These are phyloP conservation scores for Peromyscus maniculatus DNA, from an alignment of 2,113 vertebrate species.

Conservation along the genomic window DNA sequence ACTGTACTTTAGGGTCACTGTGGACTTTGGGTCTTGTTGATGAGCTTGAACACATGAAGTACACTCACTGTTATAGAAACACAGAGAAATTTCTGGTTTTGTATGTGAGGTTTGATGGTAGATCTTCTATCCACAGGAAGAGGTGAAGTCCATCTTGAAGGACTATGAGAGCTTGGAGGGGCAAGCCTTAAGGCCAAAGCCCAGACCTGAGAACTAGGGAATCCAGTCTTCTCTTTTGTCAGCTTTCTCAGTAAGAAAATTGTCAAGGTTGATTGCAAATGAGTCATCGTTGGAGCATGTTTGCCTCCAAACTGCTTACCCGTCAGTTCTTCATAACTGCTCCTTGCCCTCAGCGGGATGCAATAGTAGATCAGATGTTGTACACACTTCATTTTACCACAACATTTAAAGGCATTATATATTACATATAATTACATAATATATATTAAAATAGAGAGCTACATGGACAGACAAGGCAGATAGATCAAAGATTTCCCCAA, in stretches of 20 bases:
- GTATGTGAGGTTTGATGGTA: neutral
- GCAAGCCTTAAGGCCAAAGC: constrained; percentile 62
- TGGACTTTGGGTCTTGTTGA: constrained; percentile 7
- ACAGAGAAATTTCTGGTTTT: constrained; percentile 18
- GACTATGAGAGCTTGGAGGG: constrained; percentile 36
- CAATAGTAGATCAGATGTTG: constrained; percentile 74
- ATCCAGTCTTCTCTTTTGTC: constrained; percentile 63
- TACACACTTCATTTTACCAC: constrained; percentile 35
- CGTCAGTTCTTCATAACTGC: constrained; percentile 80
- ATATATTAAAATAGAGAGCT: neutral
- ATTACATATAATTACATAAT: neutral
- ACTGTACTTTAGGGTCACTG: neutral
- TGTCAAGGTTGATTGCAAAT: constrained; percentile 79
- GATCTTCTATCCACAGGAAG: neutral
- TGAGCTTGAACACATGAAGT: neutral
- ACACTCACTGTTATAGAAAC: neutral
- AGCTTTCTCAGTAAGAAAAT: constrained; percentile 69
- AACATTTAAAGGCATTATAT: constrained; percentile 17
- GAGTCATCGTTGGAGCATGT: constrained; percentile 76
- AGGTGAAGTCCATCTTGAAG: neutral
- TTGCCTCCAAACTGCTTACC: constrained; percentile 56
- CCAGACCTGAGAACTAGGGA: constrained; percentile 73
- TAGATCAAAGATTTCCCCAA: constrained; percentile 41
- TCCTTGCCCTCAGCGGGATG: constrained; percentile 66
- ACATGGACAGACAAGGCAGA: neutral